Evolutionary conservation across 2,888 invertebrate genomes (phyloP).

Genomic region (Piscicola geometra): DNA sequence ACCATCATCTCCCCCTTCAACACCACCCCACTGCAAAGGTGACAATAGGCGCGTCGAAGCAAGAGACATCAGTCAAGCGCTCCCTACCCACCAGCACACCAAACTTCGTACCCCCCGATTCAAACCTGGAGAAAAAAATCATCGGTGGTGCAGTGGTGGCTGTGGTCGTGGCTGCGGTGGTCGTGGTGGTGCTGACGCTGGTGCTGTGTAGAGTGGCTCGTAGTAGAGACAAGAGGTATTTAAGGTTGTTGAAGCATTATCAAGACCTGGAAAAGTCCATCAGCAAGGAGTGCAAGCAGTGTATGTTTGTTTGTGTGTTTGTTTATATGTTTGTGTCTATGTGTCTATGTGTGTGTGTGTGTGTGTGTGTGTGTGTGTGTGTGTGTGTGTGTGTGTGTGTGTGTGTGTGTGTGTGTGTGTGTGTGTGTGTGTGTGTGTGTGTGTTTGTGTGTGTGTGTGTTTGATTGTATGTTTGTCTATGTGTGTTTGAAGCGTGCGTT

Average conservation of each 20-base stretch:
- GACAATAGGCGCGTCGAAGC: neutral
- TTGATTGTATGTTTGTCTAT: no score
- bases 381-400: no score
- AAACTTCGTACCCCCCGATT: neutral
- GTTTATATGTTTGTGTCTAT: no score
- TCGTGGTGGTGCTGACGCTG: neutral
- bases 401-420: no score
- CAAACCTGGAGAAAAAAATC: neutral
- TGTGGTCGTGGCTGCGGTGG: neutral
- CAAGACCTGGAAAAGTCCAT: slow-evolving; percentile 21
- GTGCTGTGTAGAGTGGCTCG: neutral
- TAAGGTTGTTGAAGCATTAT: neutral
- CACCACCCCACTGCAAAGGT: neutral
- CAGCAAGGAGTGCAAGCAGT: slow-evolving; percentile 28
- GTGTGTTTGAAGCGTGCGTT: no score
- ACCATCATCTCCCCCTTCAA: neutral
- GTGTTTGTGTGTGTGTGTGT: no score
- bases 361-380: no score
- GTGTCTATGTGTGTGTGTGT: no score
- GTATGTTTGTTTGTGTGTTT: no score
- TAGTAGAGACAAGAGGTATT: slow-evolving; percentile 8
- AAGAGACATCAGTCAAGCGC: neutral
- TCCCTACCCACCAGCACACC: neutral
- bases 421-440: no score
- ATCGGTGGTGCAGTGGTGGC: slow-evolving; percentile 12